Base-by-base conservation (phyloP, 1,140 invertebrate species). In the Drosophila ironensis region DNA sequence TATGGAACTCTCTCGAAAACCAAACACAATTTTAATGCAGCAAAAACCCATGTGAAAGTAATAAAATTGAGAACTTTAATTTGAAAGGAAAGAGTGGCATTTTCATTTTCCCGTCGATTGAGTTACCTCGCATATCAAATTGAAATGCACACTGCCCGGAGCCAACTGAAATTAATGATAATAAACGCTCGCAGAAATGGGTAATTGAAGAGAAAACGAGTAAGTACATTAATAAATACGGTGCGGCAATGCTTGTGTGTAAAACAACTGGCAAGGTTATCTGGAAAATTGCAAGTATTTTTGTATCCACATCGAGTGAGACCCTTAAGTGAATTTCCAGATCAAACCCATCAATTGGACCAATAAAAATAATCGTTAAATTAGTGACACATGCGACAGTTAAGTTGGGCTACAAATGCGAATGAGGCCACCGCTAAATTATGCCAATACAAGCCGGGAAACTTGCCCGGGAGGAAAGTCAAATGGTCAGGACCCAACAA, bases 281-380 rank as follows among this genome's bases (percentile, higher is more conserved):
- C n/a, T n/a, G n/a, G n/a, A n/a, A n/a, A n/a, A n/a, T n/a, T n/a
- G n/a, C n/a, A n/a, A n/a, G n/a, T n/a, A n/a, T n/a, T n/a, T n/a
- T n/a, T n/a, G n/a, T n/a, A n/a, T n/a, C n/a, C n/a, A 7, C 7
- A 27, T 2, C 25, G 25, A 27, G 8, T 27, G n/a, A 27, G 6
- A 9, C 25, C 6, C 25, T 9, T n/a, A 27, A 57, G 51, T 38
- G 30, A 45, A 35, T 61, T 46, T 66, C 30, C 52, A 63, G 67
- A 72, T 59, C 28, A 41, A 71, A 38, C 28, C 74, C 68, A 59
- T 27, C 63, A 42, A 53, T 51, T 37, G 37, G 28, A 42, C 9
- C 64, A 61, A 74, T 84, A 86, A 78, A 80, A 73, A 63, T 86
- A 74, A 84, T 66, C 59, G 70, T 86, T 51, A 74, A 86, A 74